Conservation (phyloP, 2,113 vertebrate genomes). For the Hydropotes inermis region DNA sequence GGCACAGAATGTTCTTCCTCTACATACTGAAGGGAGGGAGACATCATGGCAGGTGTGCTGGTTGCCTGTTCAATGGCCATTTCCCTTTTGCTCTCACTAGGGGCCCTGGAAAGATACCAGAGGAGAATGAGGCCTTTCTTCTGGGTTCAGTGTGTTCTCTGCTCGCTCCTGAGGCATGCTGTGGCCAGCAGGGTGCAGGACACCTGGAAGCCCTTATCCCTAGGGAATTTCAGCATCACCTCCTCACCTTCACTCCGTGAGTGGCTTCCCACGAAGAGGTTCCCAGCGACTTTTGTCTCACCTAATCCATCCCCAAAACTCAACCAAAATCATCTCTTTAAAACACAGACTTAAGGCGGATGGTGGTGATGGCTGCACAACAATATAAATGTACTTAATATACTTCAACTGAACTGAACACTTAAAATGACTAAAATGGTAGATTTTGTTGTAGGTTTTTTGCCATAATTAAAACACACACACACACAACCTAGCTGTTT, state of each 20-base stretch:
- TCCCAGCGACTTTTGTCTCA: background rate
- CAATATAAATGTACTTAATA: background rate
- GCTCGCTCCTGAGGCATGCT: background rate
- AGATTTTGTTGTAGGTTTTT: background rate
- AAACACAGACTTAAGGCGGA: background rate
- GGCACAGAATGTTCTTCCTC: background rate
- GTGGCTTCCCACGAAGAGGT: background rate
- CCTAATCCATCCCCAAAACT: constrained; percentile 11
- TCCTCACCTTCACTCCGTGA: background rate
- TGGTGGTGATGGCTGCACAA: background rate
- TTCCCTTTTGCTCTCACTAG: background rate
- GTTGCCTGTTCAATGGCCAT: background rate
- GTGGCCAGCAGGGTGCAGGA: background rate
- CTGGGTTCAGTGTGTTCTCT: background rate
- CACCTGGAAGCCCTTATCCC: background rate
- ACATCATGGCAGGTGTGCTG: background rate
- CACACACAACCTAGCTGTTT: background rate
- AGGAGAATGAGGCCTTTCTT: background rate
- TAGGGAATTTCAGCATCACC: background rate
- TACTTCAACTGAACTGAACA: background rate
- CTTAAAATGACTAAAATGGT: background rate
- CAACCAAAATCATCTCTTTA: constrained; percentile 7
- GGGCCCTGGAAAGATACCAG: background rate
- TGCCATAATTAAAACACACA: background rate
- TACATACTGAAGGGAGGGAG: background rate